Base-by-base conservation (phyloP, 37 sponge, comb jelly and placozoan genomes). In the Diacarnus erythraeanus region DNA sequence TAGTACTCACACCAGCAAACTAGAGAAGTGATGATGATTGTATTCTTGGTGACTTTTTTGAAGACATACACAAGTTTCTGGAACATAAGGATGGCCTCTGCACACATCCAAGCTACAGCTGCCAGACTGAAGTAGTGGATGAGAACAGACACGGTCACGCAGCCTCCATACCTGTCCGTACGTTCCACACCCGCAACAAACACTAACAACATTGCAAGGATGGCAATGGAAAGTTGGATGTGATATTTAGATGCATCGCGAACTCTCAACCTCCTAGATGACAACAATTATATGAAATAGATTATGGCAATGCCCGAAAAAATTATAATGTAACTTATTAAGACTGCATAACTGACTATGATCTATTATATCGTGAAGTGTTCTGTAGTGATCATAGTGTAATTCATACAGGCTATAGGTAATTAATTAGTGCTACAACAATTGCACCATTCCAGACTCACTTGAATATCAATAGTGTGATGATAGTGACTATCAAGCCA, bases 51-150 rank as follows among this genome's bases (percentile, higher is more conserved):
- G 64, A 71, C 74, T 68, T 31, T 61, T 17, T 3, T 31, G 38
- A 87, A 87, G 44, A 82, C 88, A 42, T 84, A 35, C 17, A 88
- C 85, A 23, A 88, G 65, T 47, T 82, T 81, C 67, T 77, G 79
- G 77, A 77, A 88, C 66, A 88, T 75, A 59, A 77, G 78, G 12
- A 88, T n/a, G 18, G 87, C 87, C 63, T 86, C 87, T 4, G 79
- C 79, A 20, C 74, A 75, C 87, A 86, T 86, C 88, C 88, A 87
- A 77, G 75, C 41, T 8, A 80, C 73, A 38, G 82, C 39, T 2
- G 42, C 75, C 61, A 87, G 63, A 29, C 71, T 69, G 77, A 87
- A 81, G 77, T 87, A 87, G 77, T 87, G 88, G 26, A 87, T 22
- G 35, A 86, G 59, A 18, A 79, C 77, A 1, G 79, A 78, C 51